Conservation (phyloP, 2,797 vertebrate species). For the Oophaga sylvatica region DNA sequence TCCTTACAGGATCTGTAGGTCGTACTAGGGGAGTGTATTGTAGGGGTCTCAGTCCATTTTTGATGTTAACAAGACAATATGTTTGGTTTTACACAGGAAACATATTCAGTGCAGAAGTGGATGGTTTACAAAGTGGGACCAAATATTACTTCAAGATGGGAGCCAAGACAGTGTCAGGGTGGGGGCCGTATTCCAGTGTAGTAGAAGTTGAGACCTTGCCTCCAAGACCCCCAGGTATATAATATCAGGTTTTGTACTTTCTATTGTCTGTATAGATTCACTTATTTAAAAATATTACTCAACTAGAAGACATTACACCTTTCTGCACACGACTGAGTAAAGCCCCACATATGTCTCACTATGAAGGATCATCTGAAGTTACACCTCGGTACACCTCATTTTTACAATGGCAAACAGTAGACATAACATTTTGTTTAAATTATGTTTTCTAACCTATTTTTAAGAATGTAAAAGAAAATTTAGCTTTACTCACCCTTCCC, state of each 20-base stretch:
- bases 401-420: too few species aligned
- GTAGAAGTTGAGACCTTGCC: constrained; percentile 86
- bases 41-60: not conserved
- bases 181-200: constrained; percentile 86
- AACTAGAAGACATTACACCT: not conserved
- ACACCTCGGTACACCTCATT: not conserved
- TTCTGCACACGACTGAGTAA: not conserved
- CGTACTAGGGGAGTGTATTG: not conserved
- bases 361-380: not conserved
- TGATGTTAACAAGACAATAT: not conserved
- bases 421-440: too few species aligned
- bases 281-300: too few species aligned
- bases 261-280: not conserved
- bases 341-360: not conserved
- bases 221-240: constrained; percentile 76
- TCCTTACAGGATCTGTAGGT: not conserved
- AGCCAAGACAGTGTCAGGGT: constrained; percentile 88
- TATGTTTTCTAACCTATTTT: too few species aligned
- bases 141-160: constrained; percentile 95
- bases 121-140: constrained; percentile 85
- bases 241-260: not conserved
- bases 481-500: too few species aligned
- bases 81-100: constrained; percentile 77
- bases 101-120: constrained; percentile 85
- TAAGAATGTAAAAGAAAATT: too few species aligned